phyloP scores from a whole-genome alignment of 2,888 invertebrate genomes.

The Gastrophysa polygoni region DNA sequence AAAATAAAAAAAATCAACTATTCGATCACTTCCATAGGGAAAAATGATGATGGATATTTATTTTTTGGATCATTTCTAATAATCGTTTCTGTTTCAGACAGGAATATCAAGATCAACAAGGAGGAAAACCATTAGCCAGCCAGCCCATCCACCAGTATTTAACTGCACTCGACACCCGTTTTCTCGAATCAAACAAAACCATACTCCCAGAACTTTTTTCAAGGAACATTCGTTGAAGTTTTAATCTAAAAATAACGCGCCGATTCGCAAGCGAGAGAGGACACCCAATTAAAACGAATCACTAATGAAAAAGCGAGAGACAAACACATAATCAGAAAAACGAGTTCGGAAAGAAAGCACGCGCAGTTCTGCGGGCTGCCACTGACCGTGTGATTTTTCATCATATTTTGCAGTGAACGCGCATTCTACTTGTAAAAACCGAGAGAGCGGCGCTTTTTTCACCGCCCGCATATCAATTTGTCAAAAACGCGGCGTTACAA shows the following conservation, averaged over 20 bases:
- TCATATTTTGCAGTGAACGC: conserved; percentile 47
- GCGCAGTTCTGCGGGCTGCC: conserved; percentile 55
- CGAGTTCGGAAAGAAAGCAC: conserved; percentile 47
- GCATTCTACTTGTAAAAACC: conserved; percentile 42
- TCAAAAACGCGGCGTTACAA: conserved; percentile 33
- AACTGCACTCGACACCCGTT: conserved; percentile 1
- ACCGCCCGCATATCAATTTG: conserved; percentile 36
- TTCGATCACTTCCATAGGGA: too few species aligned
- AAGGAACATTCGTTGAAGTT: conserved; percentile 30
- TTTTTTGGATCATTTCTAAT: too few species aligned
- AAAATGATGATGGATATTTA: too few species aligned
- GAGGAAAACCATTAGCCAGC: not conserved
- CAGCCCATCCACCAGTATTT: not conserved
- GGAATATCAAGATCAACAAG: not conserved
- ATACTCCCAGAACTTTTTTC: conserved; percentile 16
- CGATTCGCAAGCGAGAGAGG: conserved; percentile 27
- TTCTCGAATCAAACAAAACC: conserved; percentile 20
- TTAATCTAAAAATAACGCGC: conserved; percentile 27
- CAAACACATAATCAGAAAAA: conserved; percentile 49
- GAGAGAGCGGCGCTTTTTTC: conserved; percentile 34
- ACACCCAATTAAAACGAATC: conserved; percentile 40
- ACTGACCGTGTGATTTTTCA: conserved; percentile 56
- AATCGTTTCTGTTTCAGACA: not conserved
- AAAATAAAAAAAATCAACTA: too few species aligned
- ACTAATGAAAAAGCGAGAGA: conserved; percentile 41